Percentiles rank a stretch among this genome's conserved stretches.
Evolutionary conservation across 2,113 vertebrate species (phyloP).

Genomic region (Campylorhamphus procurvoides): DNA sequence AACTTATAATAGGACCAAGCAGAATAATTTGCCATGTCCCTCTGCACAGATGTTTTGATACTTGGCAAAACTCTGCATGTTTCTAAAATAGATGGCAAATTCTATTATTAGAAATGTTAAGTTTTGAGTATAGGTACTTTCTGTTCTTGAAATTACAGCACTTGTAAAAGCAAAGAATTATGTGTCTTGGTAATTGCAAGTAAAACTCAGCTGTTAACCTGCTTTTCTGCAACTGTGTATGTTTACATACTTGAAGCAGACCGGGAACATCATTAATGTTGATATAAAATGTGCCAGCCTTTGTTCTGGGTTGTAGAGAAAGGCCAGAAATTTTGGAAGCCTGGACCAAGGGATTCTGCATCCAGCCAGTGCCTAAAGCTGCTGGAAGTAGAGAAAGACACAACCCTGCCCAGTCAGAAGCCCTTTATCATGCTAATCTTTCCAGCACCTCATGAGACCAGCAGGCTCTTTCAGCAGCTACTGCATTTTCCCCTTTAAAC

Average conservation of each 20-base stretch:
- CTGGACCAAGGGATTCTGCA: background rate
- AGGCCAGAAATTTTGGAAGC: background rate
- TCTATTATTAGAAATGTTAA: background rate
- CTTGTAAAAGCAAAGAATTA: constrained; percentile 17
- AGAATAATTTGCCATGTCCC: background rate
- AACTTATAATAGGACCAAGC: background rate
- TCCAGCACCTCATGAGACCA: background rate
- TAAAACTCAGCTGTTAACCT: background rate
- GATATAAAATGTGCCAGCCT: background rate
- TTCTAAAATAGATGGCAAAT: background rate
- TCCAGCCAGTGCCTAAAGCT: background rate
- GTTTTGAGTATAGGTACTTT: background rate
- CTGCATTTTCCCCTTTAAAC: background rate
- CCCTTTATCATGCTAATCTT: background rate
- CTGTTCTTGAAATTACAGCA: background rate
- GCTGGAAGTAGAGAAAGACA: background rate
- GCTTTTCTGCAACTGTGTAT: background rate
- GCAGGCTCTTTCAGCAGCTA: constrained; percentile 11
- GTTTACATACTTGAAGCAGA: background rate
- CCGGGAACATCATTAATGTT: background rate
- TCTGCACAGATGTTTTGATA: background rate
- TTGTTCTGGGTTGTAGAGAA: background rate
- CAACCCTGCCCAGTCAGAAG: background rate
- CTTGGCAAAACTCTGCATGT: background rate
- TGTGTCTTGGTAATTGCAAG: background rate